A percentile compares a stretch with the other conserved stretches of the same genome.
phyloP scores from a whole-genome alignment of 2,113 vertebrate species.

The Tachycineta bicolor region DNA sequence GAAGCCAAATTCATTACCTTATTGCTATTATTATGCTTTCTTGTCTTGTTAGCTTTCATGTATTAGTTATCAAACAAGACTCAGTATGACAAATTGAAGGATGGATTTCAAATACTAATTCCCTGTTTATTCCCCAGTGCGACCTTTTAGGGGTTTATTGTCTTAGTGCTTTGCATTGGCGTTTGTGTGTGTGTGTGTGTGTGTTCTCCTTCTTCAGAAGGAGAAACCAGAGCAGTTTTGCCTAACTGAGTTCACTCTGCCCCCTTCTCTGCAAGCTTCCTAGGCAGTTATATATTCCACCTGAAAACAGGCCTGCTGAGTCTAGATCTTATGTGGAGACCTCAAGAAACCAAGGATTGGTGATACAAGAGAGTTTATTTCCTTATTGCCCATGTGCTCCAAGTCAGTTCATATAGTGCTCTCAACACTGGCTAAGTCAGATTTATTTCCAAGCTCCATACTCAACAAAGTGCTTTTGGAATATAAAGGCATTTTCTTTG shows the following conservation, averaged over 20 bases:
- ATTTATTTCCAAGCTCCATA: background rate
- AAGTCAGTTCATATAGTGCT: background rate
- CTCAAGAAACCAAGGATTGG: background rate
- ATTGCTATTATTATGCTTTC: background rate
- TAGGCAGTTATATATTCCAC: background rate
- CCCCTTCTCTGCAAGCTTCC: background rate
- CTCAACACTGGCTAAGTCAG: background rate
- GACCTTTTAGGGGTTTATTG: background rate
- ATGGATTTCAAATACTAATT: background rate
- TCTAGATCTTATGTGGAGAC: background rate
- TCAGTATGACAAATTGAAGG: background rate
- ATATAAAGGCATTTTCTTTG: background rate
- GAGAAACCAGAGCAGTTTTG: background rate
- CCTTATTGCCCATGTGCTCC: background rate
- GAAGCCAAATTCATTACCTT: slow-evolving; percentile 9
- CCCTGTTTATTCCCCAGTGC: background rate
- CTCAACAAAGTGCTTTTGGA: background rate
- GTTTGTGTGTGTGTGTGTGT: background rate
- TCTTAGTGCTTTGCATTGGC: background rate
- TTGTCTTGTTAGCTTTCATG: background rate
- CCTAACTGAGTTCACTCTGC: background rate
- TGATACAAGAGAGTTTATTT: background rate
- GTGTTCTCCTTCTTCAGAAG: background rate
- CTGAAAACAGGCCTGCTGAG: background rate
- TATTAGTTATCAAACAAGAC: background rate